A percentile compares a stretch with the other conserved stretches of the same genome.
phyloP scores from a whole-genome alignment of 1,140 invertebrate species.

The Arctopsyche grandis region DNA sequence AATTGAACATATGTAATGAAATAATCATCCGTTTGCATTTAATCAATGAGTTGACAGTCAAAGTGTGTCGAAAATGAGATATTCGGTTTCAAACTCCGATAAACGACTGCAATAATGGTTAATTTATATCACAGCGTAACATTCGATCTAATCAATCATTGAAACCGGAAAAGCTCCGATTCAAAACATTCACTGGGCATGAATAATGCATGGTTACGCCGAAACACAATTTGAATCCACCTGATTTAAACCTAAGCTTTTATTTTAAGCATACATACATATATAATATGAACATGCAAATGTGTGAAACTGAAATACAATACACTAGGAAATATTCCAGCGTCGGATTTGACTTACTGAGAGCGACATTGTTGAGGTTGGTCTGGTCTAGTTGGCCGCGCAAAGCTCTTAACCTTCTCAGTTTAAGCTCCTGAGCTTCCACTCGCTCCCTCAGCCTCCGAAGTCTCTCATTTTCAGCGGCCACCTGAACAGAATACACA shows the following conservation, averaged over 20 bases:
- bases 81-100: background rate
- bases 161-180: background rate
- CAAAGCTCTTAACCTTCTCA: conserved; percentile 87
- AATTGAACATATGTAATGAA: too few relatives aligned
- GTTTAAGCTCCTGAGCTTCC: conserved; percentile 92
- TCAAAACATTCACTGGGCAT: background rate
- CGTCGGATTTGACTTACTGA: conserved; percentile 78
- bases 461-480: conserved; percentile 88
- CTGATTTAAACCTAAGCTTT: too few relatives aligned
- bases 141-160: background rate
- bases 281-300: too few relatives aligned
- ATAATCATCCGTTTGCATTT: too few relatives aligned
- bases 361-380: conserved; percentile 87
- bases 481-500: conserved; percentile 60
- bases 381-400: conserved; percentile 92
- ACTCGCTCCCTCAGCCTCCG: conserved; percentile 88
- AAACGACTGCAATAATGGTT: background rate
- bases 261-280: too few relatives aligned
- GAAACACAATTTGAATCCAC: conserved; percentile 1
- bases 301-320: too few relatives aligned
- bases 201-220: background rate
- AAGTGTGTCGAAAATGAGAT: too few relatives aligned
- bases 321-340: too few relatives aligned
- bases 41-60: too few relatives aligned
- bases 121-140: background rate